A percentile compares a stretch with the other conserved stretches of the same genome.
These are phyloP conservation scores for Theropithecus gelada DNA, from an alignment of 2,113 vertebrate genomes.

Conservation along the genomic window DNA sequence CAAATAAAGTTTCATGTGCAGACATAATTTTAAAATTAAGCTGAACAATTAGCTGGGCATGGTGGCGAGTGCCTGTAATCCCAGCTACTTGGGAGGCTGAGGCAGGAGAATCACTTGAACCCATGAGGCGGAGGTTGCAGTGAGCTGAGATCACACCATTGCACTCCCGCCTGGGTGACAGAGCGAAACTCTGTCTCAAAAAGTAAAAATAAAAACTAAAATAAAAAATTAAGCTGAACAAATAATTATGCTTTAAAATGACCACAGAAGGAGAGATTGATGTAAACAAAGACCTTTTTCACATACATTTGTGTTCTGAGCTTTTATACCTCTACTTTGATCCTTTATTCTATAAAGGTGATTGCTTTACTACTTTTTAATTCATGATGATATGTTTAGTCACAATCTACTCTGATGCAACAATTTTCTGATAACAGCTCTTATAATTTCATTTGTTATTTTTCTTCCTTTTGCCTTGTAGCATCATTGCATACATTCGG, in stretches of 20 bases:
- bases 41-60: too few relatives aligned
- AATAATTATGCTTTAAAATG: neutral
- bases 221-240: neutral
- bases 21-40: neutral
- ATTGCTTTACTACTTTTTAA: neutral
- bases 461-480: neutral
- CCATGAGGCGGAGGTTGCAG: too few relatives aligned
- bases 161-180: too few relatives aligned
- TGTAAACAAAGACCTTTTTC: neutral
- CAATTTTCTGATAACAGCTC: neutral
- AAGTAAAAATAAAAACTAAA: too few relatives aligned
- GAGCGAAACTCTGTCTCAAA: too few relatives aligned
- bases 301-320: neutral
- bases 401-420: neutral
- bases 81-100: too few relatives aligned
- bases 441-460: neutral
- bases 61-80: too few relatives aligned
- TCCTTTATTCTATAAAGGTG: neutral
- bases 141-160: too few relatives aligned
- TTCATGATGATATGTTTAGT: neutral
- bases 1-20: neutral
- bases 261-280: neutral
- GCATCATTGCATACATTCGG: neutral
- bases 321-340: neutral
- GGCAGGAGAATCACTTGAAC: too few relatives aligned